Base-by-base conservation (phyloP, 2,888 invertebrate genomes). In the Melanostoma mellinum region DNA sequence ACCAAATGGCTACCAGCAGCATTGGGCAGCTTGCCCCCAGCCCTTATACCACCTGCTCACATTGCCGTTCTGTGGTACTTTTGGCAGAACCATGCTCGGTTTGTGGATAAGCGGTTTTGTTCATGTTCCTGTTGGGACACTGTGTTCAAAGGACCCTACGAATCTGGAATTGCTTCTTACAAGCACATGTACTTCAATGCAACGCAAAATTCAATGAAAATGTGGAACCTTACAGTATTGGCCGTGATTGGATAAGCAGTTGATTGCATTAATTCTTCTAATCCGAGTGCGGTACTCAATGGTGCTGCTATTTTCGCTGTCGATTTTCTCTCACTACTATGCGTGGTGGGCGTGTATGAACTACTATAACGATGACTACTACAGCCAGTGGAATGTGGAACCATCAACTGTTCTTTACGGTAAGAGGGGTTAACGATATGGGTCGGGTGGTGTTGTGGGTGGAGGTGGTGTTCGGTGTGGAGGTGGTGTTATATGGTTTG, bases 71-170 rank as follows among this genome's bases (percentile, higher is more conserved):
- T 94, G 44, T 93, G 93, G 90, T 92, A 93, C 88, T 93, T 95
- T 87, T 95, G 95, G 95, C 93, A 93, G 87, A 93, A 94, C 87
- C 94, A 94, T 89, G 93, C 94, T 48, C 92, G 94, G 32, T 92
- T 92, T 81, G 94, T 95, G 56, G 94, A 95, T 88, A 93, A 92
- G 86, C 92, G 92, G 74, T 93, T 93, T 86, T 95, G 95, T 88
- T 93, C 94, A 20, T 95, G 95, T 89, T 94, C 94, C 8, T 95
- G 95, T 88, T 95, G 95, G 94, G 95, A 95, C 88, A 95, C 95
- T 0, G 93, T 95, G 5, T 95, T 95, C 88, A 95, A 95, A 93
- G 95, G 94, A 9, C 93, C 94, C 8, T 95, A 95, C 87, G 94
- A 95, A 89, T 93, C 93, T 35, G 94, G 94, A n/a, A 92, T 94